Base-by-base conservation (phyloP, 2,888 invertebrate genomes). In the Orthonevra nobilis region DNA sequence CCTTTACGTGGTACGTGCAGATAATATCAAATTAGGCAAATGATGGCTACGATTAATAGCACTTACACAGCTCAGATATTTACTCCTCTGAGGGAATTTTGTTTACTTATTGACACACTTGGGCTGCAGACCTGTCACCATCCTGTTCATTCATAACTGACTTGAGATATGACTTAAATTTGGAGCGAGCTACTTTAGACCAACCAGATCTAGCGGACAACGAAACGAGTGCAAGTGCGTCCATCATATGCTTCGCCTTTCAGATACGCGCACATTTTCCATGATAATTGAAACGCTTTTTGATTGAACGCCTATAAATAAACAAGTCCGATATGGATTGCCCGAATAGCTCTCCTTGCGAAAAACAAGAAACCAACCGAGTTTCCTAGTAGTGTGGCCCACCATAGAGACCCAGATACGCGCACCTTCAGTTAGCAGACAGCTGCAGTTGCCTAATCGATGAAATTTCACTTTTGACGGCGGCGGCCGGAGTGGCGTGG, bases 391-490 rank as follows among this genome's bases (percentile, higher is more conserved):
- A 54, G 52, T 66, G 66, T 58, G 46, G 52, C 58, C 44, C 28
- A 28, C 30, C 34, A 50, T 4, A 36, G 44, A 66, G 60, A 61
- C 54, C n/a, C n/a, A n/a, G n/a, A n/a, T n/a, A n/a, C 52, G 52
- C 44, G 58, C 58, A 66, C 52, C 58, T 48, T 64, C 72, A 77
- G 66, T 66, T 77, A 72, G 58, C 44, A 54, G 54, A 34, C n/a
- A 46, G 32, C 56, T 40, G 20, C 36, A 66, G 64, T 72, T 77
- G 64, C 64, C 30, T 77, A 77, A 70, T 70, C 77, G 58, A 77
- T 72, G 58, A 70, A 70, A 48, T 48, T 70, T 72, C 52, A 77
- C 56, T 77, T 70, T 77, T 77, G 75, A 64, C 72, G 72, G 58
- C 36, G 38, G n/a, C 15, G 3, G 44, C 56, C 14, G 52, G 50